A percentile compares a stretch with the other conserved stretches of the same genome.
Conservation (phyloP, 1,140 invertebrate species). For the Pygmarrhopalites habei region DNA sequence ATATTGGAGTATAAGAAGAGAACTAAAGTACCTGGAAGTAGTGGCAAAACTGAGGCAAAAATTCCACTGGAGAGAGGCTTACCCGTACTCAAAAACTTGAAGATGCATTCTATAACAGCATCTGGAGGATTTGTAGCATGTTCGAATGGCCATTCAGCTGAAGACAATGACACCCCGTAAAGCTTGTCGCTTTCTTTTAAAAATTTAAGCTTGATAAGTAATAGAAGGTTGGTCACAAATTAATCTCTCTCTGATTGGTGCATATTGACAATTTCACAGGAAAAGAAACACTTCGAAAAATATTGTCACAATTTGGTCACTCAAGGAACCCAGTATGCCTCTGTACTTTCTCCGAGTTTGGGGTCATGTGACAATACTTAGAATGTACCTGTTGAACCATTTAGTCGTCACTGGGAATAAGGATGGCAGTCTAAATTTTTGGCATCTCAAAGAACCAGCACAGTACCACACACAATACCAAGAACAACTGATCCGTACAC, state of each 20-base stretch:
- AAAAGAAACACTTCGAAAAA: conserved; percentile 19
- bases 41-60: background rate
- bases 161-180: conserved; percentile 1
- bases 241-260: no score
- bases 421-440: conserved; percentile 33
- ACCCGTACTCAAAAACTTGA: conserved; percentile 18
- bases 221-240: no score
- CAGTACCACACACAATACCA: conserved; percentile 29
- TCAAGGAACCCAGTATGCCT: conserved; percentile 32
- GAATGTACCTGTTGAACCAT: conserved; percentile 9
- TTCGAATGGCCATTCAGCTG: conserved; percentile 11
- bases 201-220: no score
- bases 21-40: background rate
- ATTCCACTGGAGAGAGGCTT: background rate
- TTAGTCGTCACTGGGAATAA: conserved; percentile 22
- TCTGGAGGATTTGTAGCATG: conserved; percentile 31
- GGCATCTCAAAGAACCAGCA: conserved; percentile 25
- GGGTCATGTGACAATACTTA: conserved; percentile 21
- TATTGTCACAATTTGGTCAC: conserved; percentile 27
- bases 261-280: no score
- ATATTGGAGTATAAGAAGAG: conserved; percentile 25
- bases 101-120: conserved; percentile 18
- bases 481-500: conserved; percentile 30
- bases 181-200: no score
- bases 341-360: conserved; percentile 30